A percentile compares a stretch with the other conserved stretches of the same genome.
Conservation (phyloP, 1,140 invertebrate species). For the Drosophila guanche region DNA sequence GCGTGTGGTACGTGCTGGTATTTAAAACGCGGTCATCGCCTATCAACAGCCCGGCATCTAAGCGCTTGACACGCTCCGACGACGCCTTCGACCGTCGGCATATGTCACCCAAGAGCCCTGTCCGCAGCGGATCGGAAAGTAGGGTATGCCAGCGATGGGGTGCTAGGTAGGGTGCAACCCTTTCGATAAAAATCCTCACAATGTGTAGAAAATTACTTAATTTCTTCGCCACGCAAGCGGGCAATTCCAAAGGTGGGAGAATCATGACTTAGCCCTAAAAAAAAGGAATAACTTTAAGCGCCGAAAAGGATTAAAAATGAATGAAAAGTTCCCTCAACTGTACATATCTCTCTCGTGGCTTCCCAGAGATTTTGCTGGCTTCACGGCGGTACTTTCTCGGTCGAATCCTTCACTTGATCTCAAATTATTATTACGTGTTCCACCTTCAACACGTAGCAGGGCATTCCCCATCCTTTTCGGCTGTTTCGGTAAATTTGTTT, state of each 20-base stretch:
- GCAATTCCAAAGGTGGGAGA: slow-evolving; percentile 16
- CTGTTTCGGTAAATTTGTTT: slow-evolving; percentile 74
- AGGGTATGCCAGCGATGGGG: background rate
- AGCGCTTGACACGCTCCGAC: slow-evolving; percentile 72
- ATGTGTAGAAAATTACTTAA: slow-evolving; percentile 77
- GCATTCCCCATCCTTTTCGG: slow-evolving; percentile 6
- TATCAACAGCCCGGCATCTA: slow-evolving; percentile 71
- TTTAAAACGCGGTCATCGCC: slow-evolving; percentile 73
- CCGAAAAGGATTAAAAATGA: too few species aligned
- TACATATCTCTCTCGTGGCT: background rate
- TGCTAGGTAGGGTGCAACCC: slow-evolving; percentile 52
- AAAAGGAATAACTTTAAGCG: background rate
- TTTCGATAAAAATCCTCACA: slow-evolving; percentile 69
- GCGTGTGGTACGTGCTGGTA: slow-evolving; percentile 66
- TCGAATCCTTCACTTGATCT: background rate
- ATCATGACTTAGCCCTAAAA: background rate
- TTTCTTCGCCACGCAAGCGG: slow-evolving; percentile 43
- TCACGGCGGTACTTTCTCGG: background rate
- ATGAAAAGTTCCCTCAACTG: slow-evolving; percentile 1
- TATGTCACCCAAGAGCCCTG: slow-evolving; percentile 50
- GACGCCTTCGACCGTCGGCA: slow-evolving; percentile 56
- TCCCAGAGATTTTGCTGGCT: background rate
- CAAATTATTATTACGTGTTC: slow-evolving; percentile 32
- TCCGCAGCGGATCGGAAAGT: background rate
- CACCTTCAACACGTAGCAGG: slow-evolving; percentile 66